These are phyloP conservation scores for Junonia oenone DNA, from an alignment of 2,888 invertebrate species.

Conservation along the genomic window DNA sequence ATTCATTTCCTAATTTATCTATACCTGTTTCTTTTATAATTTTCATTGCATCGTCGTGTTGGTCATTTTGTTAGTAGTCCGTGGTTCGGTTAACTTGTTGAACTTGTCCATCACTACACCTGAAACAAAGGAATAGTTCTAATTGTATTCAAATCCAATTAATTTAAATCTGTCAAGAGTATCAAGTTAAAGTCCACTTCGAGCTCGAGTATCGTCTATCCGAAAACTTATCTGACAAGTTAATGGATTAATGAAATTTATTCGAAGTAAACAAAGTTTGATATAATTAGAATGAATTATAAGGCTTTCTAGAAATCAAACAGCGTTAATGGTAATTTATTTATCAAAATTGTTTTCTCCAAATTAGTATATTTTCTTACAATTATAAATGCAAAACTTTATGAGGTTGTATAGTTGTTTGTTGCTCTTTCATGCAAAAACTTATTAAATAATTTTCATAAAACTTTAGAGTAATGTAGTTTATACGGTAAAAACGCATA, in stretches of 20 bases:
- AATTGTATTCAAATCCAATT: conserved; percentile 16
- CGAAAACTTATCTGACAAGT: conserved; percentile 15
- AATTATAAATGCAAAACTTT: no score
- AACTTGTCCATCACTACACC: conserved; percentile 35
- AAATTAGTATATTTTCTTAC: no score
- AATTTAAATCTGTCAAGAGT: conserved; percentile 19
- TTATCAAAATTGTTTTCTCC: not conserved
- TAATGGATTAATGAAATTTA: conserved; percentile 10
- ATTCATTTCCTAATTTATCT: conserved; percentile 59
- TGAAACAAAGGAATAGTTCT: conserved; percentile 47
- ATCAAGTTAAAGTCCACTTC: conserved; percentile 15
- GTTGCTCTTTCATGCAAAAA: no score
- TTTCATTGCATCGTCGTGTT: conserved; percentile 35
- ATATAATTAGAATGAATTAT: not conserved
- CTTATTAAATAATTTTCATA: no score
- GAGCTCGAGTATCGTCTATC: conserved; percentile 6
- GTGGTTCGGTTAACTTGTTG: not conserved
- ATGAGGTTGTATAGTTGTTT: no score
- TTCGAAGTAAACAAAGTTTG: conserved; percentile 9
- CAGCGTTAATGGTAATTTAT: not conserved
- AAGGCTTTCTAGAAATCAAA: not conserved
- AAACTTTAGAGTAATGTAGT: no score
- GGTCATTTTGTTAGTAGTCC: conserved; percentile 32
- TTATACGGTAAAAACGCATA: no score
- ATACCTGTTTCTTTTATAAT: conserved; percentile 25